These are phyloP conservation scores for Rhingia campestris DNA, from an alignment of 2,888 invertebrate genomes.

Conservation along the genomic window DNA sequence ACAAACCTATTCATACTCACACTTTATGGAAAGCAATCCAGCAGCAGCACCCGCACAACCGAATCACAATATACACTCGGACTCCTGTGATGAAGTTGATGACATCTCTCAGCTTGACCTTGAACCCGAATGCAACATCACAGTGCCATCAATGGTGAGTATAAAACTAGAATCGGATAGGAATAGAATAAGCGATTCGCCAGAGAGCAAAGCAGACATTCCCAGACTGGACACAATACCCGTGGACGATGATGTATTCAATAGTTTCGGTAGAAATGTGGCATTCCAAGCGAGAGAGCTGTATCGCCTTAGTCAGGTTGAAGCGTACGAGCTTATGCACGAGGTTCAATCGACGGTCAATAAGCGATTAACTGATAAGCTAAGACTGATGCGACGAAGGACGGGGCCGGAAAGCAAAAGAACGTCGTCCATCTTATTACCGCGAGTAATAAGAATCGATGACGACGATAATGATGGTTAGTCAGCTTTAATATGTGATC, in stretches of 20 bases:
- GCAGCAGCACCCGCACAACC: background rate
- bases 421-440: constrained; percentile 27
- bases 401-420: constrained; percentile 14
- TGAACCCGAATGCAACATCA: constrained; percentile 61
- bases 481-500: background rate
- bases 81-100: constrained; percentile 45
- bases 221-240: constrained; percentile 53
- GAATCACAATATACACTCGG: background rate
- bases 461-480: constrained; percentile 35
- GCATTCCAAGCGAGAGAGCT: constrained; percentile 69
- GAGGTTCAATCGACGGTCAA: constrained; percentile 65
- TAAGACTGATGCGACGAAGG: constrained; percentile 51
- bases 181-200: background rate
- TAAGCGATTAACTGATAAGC: constrained; percentile 47
- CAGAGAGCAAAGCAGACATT: constrained; percentile 38
- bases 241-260: constrained; percentile 64
- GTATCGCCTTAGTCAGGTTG: constrained; percentile 52
- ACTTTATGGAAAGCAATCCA: constrained; percentile 56
- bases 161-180: constrained; percentile 59
- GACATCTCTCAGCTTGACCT: constrained; percentile 33
- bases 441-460: constrained; percentile 45
- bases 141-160: constrained; percentile 39
- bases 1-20: constrained; percentile 36
- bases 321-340: constrained; percentile 64
- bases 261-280: constrained; percentile 66